Evolutionary conservation across 2,888 invertebrate genomes (phyloP).

Genomic region (Sericinus montela): DNA sequence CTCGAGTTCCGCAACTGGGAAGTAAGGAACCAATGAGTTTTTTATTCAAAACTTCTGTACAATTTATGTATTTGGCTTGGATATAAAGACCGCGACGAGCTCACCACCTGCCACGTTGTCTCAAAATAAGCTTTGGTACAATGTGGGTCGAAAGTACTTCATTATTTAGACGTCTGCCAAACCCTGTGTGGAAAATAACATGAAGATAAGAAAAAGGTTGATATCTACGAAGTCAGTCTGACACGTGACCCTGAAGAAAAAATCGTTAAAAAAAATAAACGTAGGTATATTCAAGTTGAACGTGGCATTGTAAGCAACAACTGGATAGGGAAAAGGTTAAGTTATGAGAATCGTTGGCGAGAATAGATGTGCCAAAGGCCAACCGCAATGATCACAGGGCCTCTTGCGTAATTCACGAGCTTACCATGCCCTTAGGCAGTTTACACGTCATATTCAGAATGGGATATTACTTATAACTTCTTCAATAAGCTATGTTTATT

Average conservation of each 20-base stretch:
- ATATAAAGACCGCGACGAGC: too few relatives aligned
- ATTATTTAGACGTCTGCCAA: too few relatives aligned
- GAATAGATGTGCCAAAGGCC: not conserved
- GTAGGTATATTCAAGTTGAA: slow-evolving; percentile 1
- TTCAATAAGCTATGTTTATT: too few relatives aligned
- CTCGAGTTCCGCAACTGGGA: too few relatives aligned
- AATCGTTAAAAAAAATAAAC: not conserved
- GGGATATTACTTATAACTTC: not conserved
- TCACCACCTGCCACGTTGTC: too few relatives aligned
- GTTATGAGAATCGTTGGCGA: not conserved
- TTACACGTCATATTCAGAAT: not conserved
- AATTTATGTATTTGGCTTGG: too few relatives aligned
- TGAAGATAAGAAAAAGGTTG: too few relatives aligned
- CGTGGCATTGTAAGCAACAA: slow-evolving; percentile 2
- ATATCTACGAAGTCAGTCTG: not conserved
- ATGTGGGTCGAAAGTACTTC: too few relatives aligned
- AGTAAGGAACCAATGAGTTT: too few relatives aligned
- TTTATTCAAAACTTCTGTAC: too few relatives aligned
- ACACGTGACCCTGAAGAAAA: not conserved
- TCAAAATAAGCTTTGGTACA: too few relatives aligned
- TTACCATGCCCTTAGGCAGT: not conserved
- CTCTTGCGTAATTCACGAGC: not conserved
- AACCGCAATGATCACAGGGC: not conserved
- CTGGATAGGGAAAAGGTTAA: slow-evolving; percentile 3
- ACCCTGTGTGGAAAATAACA: too few relatives aligned